phyloP scores from a whole-genome alignment of 1,140 invertebrate species.

The Lutraria rhynchaena region DNA sequence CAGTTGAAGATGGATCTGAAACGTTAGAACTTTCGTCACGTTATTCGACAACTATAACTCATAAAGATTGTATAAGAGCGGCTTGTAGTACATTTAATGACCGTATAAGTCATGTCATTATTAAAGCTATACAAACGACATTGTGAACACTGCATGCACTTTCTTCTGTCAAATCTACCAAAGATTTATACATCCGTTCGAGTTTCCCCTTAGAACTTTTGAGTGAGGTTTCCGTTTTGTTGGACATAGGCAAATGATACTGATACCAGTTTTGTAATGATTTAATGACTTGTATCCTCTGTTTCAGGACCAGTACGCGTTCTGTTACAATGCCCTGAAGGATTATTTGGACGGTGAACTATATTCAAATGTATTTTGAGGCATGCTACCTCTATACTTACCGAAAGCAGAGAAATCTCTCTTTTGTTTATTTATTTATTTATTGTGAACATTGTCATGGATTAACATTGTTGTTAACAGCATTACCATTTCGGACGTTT shows the following conservation, averaged over 20 bases:
- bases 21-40: neutral
- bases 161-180: neutral
- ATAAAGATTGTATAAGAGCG: neutral
- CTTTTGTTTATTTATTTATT: too few species aligned
- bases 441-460: too few species aligned
- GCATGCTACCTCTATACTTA: too few species aligned
- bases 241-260: too few species aligned
- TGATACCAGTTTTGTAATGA: too few species aligned
- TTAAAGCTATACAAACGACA: neutral
- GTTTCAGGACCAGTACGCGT: conserved; percentile 8
- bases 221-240: neutral
- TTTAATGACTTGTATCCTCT: neutral
- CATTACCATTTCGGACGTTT: too few species aligned
- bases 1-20: neutral
- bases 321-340: neutral
- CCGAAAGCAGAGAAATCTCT: too few species aligned
- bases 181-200: neutral
- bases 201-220: neutral
- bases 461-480: too few species aligned
- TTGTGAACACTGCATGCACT: neutral
- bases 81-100: neutral
- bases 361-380: conserved; percentile 3
- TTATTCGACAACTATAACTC: neutral
- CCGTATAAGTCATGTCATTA: neutral
- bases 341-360: neutral